A percentile compares a stretch with the other conserved stretches of the same genome.
Evolutionary conservation across 2,888 invertebrate genomes (phyloP).

Genomic region (Cordilura impudica): DNA sequence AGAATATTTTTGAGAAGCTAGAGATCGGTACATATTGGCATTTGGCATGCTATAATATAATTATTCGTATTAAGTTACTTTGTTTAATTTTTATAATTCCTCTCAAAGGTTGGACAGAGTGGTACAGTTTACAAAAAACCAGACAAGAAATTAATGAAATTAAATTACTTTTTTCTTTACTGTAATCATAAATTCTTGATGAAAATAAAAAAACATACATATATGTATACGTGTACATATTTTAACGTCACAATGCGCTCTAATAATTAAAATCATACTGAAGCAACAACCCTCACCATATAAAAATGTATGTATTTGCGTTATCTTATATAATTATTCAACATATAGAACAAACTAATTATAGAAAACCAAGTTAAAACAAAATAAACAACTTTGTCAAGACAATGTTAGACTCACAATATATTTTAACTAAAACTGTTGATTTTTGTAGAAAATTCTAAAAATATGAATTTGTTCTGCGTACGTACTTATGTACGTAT

Average conservation of each 20-base stretch:
- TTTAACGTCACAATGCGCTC: slow-evolving; percentile 27
- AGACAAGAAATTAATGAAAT: background rate
- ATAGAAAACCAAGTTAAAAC: background rate
- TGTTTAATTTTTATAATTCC: no score
- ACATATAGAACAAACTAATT: background rate
- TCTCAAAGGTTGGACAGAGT: no score
- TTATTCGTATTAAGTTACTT: no score
- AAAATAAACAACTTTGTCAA: background rate
- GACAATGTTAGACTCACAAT: background rate
- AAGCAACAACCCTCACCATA: background rate
- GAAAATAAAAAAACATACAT: no score
- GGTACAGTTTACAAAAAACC: background rate
- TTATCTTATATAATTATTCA: slow-evolving; percentile 1
- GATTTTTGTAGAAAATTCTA: background rate
- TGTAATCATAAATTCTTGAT: background rate
- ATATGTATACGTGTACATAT: no score
- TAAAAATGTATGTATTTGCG: background rate
- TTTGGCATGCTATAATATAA: no score
- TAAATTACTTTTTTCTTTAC: background rate
- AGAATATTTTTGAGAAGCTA: no score
- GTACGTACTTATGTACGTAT: no score
- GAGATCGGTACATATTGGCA: no score
- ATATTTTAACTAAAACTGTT: background rate
- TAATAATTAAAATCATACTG: slow-evolving; percentile 17
- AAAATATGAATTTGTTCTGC: no score